phyloP scores from a whole-genome alignment of 2,888 invertebrate genomes.

The Teleiodes luculella region DNA sequence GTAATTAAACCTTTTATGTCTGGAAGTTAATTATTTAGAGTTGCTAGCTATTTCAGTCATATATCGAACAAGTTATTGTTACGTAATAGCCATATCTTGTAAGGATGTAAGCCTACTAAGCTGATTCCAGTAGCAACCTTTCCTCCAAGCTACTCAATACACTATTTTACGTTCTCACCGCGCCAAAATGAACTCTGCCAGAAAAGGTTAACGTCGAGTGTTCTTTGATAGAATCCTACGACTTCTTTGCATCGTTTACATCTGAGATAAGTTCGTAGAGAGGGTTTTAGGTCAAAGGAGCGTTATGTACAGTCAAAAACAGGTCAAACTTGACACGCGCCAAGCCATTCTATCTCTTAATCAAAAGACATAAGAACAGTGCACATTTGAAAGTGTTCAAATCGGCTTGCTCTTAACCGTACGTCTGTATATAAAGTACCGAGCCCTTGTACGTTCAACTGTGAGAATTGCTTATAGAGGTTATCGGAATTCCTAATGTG shows the following conservation, averaged over 20 bases:
- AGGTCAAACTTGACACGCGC: neutral
- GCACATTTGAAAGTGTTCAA: too few relatives aligned
- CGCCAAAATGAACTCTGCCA: slow-evolving; percentile 23
- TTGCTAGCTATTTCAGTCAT: too few relatives aligned
- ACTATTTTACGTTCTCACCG: slow-evolving; percentile 18
- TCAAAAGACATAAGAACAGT: too few relatives aligned
- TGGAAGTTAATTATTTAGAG: too few relatives aligned
- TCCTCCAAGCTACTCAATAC: slow-evolving; percentile 8
- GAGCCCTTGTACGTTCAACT: slow-evolving; percentile 32
- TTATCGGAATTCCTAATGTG: slow-evolving; percentile 32
- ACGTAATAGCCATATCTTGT: too few relatives aligned
- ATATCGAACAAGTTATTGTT: too few relatives aligned
- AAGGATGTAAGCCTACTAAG: neutral
- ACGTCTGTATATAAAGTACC: too few relatives aligned
- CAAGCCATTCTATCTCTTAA: too few relatives aligned
- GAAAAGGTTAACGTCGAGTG: slow-evolving; percentile 30
- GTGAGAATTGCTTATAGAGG: slow-evolving; percentile 45
- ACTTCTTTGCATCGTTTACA: slow-evolving; percentile 52
- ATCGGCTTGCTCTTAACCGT: slow-evolving; percentile 41
- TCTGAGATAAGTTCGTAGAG: slow-evolving; percentile 62
- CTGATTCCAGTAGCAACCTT: neutral
- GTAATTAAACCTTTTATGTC: too few relatives aligned
- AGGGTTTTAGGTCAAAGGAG: slow-evolving; percentile 62
- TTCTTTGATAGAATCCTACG: slow-evolving; percentile 24
- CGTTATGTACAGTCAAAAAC: slow-evolving; percentile 47